Percentiles rank a stretch among this genome's conserved stretches.
phyloP scores from a whole-genome alignment of 2,113 vertebrate genomes.

The Hoplias malabaricus region DNA sequence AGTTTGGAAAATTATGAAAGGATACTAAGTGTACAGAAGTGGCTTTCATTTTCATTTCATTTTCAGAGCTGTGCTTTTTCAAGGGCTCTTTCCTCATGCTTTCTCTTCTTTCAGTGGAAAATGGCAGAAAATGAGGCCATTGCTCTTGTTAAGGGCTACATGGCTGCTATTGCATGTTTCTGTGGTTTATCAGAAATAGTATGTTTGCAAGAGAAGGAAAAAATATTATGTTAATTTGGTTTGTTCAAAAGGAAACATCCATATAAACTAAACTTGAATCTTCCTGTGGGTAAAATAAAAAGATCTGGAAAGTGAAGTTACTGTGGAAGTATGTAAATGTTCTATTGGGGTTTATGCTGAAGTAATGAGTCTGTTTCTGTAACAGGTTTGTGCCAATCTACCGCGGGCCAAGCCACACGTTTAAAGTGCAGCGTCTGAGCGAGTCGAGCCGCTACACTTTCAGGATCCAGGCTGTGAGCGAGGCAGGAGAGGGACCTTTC shows the following conservation, averaged over 20 bases:
- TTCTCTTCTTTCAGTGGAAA: background rate
- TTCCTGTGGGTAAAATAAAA: too few species aligned
- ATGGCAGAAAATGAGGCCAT: background rate
- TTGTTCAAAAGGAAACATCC: too few species aligned
- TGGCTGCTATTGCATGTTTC: background rate
- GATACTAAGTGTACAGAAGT: background rate
- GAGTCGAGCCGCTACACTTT: constrained; percentile 92
- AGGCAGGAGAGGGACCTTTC: constrained; percentile 92
- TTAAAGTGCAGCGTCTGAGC: constrained; percentile 90
- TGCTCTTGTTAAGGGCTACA: background rate
- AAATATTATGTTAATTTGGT: background rate
- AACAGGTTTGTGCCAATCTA: constrained; percentile 93
- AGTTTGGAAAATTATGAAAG: too few species aligned
- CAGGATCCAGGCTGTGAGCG: constrained; percentile 91
- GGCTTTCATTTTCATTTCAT: background rate
- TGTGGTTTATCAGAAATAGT: too few species aligned
- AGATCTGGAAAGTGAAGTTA: too few species aligned
- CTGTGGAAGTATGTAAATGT: background rate
- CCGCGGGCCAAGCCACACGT: constrained; percentile 94
- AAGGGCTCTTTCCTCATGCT: background rate
- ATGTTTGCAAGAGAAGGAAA: too few species aligned
- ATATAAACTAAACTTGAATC: too few species aligned
- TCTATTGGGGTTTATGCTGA: background rate
- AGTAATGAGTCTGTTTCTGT: background rate
- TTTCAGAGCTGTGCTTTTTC: background rate